Conservation (phyloP, 1,140 invertebrate species). For the Drosophila nigromelanica region DNA sequence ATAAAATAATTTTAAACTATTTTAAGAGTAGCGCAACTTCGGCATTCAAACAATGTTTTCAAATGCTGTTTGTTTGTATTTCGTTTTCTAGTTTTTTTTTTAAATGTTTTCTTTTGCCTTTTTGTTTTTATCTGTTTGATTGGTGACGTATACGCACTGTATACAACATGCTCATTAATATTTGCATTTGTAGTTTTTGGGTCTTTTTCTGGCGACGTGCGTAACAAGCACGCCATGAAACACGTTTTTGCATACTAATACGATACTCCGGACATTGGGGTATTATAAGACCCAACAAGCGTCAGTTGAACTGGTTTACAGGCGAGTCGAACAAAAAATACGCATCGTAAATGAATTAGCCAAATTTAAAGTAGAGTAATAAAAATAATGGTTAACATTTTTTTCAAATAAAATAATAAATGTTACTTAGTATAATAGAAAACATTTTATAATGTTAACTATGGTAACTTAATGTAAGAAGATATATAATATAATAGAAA, state of each 20-base stretch:
- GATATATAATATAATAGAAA: too few species aligned
- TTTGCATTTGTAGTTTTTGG: constrained; percentile 32
- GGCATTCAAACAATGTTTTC: too few species aligned
- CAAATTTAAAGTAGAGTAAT: not conserved
- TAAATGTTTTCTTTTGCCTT: not conserved
- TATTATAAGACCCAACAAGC: constrained; percentile 5
- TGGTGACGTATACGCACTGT: constrained; percentile 67
- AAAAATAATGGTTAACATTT: too few species aligned
- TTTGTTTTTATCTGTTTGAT: constrained; percentile 7
- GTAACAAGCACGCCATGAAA: constrained; percentile 57
- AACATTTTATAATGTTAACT: too few species aligned
- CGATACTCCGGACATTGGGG: constrained; percentile 2
- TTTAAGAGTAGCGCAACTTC: not conserved
- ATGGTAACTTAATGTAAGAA: too few species aligned
- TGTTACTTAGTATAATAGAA: too few species aligned
- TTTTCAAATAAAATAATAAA: not conserved
- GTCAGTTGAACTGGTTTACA: constrained; percentile 42
- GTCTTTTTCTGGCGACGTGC: constrained; percentile 32
- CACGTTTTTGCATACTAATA: constrained; percentile 72
- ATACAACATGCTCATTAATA: constrained; percentile 27
- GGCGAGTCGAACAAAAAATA: not conserved
- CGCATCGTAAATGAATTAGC: not conserved
- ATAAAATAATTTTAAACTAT: not conserved
- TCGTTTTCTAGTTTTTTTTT: constrained; percentile 1
- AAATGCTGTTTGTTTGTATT: not conserved